phyloP scores from a whole-genome alignment of 1,140 invertebrate species.

The Drosophila sp. region DNA sequence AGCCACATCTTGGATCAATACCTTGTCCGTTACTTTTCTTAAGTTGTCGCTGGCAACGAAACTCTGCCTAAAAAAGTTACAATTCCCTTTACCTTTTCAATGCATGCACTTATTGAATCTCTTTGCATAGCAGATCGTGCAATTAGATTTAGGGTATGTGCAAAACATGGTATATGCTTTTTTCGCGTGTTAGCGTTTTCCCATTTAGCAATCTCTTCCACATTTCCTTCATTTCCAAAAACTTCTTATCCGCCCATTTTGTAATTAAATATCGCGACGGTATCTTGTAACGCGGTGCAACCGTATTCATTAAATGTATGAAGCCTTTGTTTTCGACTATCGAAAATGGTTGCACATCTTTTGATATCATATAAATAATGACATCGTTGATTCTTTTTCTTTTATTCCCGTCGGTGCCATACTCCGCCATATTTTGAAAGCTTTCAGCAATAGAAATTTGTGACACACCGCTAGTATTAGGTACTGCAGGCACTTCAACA shows the following conservation, averaged over 20 bases:
- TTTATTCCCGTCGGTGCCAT: neutral
- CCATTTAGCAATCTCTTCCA: too few relatives aligned
- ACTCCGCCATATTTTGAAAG: too few relatives aligned
- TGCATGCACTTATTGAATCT: constrained; percentile 1
- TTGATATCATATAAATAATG: constrained; percentile 13
- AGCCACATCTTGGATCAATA: constrained; percentile 16
- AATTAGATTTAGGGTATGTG: constrained; percentile 10
- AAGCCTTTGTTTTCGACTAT: constrained; percentile 16
- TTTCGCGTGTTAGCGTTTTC: neutral
- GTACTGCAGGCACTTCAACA: neutral
- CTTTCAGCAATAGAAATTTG: neutral
- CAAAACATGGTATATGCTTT: constrained; percentile 14
- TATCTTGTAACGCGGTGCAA: constrained; percentile 1
- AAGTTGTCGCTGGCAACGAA: constrained; percentile 9
- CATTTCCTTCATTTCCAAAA: too few relatives aligned
- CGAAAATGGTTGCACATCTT: constrained; percentile 17
- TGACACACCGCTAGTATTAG: constrained; percentile 1
- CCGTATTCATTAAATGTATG: constrained; percentile 11
- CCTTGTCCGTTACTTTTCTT: constrained; percentile 9
- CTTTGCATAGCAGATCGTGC: constrained; percentile 11
- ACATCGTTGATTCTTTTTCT: neutral
- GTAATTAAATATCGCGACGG: constrained; percentile 5
- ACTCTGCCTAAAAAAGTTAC: constrained; percentile 11
- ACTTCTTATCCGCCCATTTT: neutral
- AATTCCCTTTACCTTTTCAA: neutral